Evolutionary conservation across 2,888 invertebrate species (phyloP).

Genomic region (Macaria liturata): DNA sequence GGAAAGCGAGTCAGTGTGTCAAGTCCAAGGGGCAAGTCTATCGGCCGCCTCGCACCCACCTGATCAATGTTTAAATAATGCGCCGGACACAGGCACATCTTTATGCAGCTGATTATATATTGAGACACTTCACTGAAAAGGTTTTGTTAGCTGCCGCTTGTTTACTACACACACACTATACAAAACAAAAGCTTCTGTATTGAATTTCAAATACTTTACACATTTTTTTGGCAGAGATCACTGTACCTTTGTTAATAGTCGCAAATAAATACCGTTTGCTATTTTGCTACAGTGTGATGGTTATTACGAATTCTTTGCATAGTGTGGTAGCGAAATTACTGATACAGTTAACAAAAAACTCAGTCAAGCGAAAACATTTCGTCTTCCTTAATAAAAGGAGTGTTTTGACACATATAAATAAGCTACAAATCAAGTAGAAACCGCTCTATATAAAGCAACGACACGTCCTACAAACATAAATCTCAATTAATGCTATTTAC

Average conservation of each 20-base stretch:
- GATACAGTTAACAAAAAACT: not conserved
- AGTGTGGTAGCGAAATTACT: not conserved
- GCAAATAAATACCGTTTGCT: constrained; percentile 1
- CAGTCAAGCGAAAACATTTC: not conserved
- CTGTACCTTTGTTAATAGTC: not conserved
- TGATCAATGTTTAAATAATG: constrained; percentile 50
- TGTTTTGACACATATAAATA: too few relatives aligned
- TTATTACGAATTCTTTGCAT: not conserved
- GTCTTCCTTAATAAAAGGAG: too few relatives aligned
- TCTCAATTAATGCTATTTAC: constrained; percentile 23
- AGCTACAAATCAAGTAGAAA: not conserved
- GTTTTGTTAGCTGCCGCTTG: not conserved
- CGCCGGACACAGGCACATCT: constrained; percentile 8
- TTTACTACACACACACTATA: too few relatives aligned
- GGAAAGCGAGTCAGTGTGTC: constrained; percentile 84
- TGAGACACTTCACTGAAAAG: not conserved
- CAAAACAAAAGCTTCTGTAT: not conserved
- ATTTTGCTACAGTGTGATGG: constrained; percentile 1
- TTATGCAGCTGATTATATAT: constrained; percentile 31
- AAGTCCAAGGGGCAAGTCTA: constrained; percentile 46
- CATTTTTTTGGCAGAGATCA: not conserved
- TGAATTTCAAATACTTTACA: not conserved
- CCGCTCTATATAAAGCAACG: not conserved
- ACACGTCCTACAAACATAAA: constrained; percentile 16
- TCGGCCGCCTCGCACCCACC: constrained; percentile 47